These are phyloP conservation scores for Corythornis madagascariensis DNA, from an alignment of 2,113 vertebrate genomes.

Conservation along the genomic window DNA sequence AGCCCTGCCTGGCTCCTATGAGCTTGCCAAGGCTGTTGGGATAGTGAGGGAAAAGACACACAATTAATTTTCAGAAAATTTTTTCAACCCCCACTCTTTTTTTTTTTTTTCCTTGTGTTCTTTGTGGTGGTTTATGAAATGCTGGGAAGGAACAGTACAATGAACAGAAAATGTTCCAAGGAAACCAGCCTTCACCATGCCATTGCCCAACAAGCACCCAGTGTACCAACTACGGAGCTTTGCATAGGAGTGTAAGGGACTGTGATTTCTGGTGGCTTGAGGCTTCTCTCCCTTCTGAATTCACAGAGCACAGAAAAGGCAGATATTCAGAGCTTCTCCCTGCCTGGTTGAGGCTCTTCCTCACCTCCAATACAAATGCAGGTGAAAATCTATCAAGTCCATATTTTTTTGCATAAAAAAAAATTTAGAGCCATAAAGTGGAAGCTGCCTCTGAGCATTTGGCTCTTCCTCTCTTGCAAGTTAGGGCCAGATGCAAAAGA, in stretches of 20 bases:
- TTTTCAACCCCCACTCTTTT: neutral
- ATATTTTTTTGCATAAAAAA: neutral
- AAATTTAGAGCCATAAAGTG: conserved; percentile 27
- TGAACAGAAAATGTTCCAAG: conserved; percentile 33
- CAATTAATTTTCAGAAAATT: conserved; percentile 16
- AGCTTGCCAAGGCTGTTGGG: conserved; percentile 19
- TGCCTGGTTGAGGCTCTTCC: neutral
- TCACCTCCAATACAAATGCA: neutral
- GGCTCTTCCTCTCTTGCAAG: conserved; percentile 56
- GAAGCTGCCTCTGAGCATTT: conserved; percentile 58
- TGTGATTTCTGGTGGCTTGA: neutral
- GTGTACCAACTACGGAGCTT: neutral
- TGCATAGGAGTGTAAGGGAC: neutral
- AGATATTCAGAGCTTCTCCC: neutral
- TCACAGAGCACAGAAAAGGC: neutral
- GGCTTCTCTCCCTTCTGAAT: neutral
- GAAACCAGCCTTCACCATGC: neutral
- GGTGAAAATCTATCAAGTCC: neutral
- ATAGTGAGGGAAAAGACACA: neutral
- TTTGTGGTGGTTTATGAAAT: conserved; percentile 61
- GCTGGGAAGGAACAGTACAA: conserved; percentile 12
- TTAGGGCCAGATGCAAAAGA: conserved; percentile 54
- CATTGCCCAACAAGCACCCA: conserved; percentile 41
- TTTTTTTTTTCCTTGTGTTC: neutral
- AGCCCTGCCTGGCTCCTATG: neutral